Percentiles rank a stretch among this genome's conserved stretches.
Conservation (phyloP, 1,140 invertebrate genomes). For the Wasmannia auropunctata region DNA sequence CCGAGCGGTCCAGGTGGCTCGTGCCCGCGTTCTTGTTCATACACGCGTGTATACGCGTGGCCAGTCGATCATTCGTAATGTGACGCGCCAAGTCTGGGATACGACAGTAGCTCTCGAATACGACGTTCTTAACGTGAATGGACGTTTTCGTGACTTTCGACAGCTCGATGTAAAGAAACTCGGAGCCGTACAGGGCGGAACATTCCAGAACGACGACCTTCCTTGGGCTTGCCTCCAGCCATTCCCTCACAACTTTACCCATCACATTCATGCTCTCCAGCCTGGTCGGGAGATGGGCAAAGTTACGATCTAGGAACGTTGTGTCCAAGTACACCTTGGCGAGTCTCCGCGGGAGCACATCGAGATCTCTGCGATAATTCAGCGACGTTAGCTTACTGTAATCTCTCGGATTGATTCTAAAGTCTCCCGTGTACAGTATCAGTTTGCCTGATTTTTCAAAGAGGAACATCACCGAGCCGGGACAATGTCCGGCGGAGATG, state of each 20-base stretch:
- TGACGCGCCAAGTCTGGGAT: slow-evolving; percentile 82
- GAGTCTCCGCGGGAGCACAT: slow-evolving; percentile 83
- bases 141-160: slow-evolving; percentile 84
- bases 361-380: slow-evolving; percentile 81
- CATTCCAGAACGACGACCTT: slow-evolving; percentile 86
- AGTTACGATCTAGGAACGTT: slow-evolving; percentile 87
- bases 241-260: slow-evolving; percentile 84
- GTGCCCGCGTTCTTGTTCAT: no score
- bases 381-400: slow-evolving; percentile 86
- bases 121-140: slow-evolving; percentile 85
- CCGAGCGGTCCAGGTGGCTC: slow-evolving; percentile 1
- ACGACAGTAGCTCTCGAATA: slow-evolving; percentile 79
- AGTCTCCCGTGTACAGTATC: slow-evolving; percentile 91
- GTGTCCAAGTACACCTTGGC: slow-evolving; percentile 90
- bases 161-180: slow-evolving; percentile 87
- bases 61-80: slow-evolving; percentile 79
- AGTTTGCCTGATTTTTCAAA: slow-evolving; percentile 85
- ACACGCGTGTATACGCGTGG: slow-evolving; percentile 84
- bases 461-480: slow-evolving; percentile 91
- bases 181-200: slow-evolving; percentile 86
- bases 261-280: slow-evolving; percentile 85
- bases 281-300: slow-evolving; percentile 86
- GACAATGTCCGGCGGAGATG: slow-evolving; percentile 90
- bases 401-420: slow-evolving; percentile 86
- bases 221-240: slow-evolving; percentile 83